A percentile compares a stretch with the other conserved stretches of the same genome.
phyloP scores from a whole-genome alignment of 64 coral and sea anemone genomes.

The Anthopleura sola region DNA sequence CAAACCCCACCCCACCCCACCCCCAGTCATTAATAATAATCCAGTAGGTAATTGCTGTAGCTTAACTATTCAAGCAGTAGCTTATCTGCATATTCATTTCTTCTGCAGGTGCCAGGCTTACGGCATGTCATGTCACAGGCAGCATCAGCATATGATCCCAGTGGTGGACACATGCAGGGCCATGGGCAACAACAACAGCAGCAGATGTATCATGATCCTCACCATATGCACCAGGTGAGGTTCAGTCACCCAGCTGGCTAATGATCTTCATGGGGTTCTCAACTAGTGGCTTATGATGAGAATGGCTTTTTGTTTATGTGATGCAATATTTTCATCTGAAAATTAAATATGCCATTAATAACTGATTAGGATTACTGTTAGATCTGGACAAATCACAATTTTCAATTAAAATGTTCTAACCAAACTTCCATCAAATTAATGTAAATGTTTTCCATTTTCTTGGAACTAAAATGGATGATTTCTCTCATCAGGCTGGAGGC shows the following conservation, averaged over 20 bases:
- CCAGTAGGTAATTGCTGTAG: too few species aligned
- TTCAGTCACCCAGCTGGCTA: neutral
- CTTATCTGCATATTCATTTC: neutral
- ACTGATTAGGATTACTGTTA: too few species aligned
- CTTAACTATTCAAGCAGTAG: neutral
- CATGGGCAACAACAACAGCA: conserved; percentile 28
- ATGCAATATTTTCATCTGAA: too few species aligned
- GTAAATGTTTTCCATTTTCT: neutral
- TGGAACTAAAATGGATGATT: too few species aligned
- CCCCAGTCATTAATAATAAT: too few species aligned
- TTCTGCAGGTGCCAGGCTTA: conserved; percentile 71
- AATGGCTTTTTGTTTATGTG: too few species aligned
- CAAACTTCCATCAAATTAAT: neutral
- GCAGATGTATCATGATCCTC: conserved; percentile 55
- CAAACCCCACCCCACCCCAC: too few species aligned
- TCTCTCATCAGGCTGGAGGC: neutral
- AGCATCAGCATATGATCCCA: conserved; percentile 76
- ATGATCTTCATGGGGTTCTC: neutral
- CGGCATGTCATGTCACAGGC: conserved; percentile 93
- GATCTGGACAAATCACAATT: too few species aligned
- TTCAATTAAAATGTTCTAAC: too few species aligned
- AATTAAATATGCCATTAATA: too few species aligned
- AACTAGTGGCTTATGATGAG: too few species aligned
- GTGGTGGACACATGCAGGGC: conserved; percentile 66
- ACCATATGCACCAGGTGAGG: conserved; percentile 80